These are phyloP conservation scores for Pseudonaja textilis DNA, from an alignment of 2,113 vertebrate species.

Conservation along the genomic window DNA sequence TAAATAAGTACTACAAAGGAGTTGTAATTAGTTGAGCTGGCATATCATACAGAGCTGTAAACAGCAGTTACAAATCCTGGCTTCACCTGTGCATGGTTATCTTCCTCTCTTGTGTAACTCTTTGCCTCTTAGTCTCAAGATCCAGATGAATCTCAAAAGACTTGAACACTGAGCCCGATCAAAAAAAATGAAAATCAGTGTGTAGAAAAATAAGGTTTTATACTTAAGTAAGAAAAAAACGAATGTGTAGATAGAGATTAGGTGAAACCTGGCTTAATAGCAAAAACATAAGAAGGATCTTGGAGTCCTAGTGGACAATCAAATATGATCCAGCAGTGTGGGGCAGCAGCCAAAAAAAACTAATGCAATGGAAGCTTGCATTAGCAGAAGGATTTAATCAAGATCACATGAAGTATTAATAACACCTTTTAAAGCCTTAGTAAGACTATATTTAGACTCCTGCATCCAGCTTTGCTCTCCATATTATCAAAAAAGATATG, in stretches of 20 bases:
- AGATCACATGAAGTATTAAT: background rate
- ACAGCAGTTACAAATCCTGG: background rate
- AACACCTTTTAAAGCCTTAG: background rate
- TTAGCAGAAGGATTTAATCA: background rate
- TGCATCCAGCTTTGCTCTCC: no score
- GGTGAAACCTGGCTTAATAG: background rate
- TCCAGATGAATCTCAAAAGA: background rate
- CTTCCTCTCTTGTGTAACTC: no score
- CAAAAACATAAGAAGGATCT: background rate
- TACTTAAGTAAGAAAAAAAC: background rate
- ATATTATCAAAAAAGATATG: background rate
- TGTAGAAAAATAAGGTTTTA: background rate
- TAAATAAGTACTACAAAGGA: conserved; percentile 37
- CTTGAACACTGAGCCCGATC: background rate
- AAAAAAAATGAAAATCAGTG: background rate
- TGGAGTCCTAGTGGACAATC: background rate
- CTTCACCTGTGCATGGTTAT: background rate
- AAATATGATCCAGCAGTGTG: background rate
- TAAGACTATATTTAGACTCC: background rate
- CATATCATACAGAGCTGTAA: background rate
- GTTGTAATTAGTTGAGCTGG: background rate
- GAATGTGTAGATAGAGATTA: background rate
- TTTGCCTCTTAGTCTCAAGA: background rate
- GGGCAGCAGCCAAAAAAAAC: background rate
- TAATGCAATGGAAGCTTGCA: background rate